Evolutionary conservation across 2,113 vertebrate species (phyloP), one percentile per base, ranked within the genome.

Genomic region (Oncorhynchus nerka): DNA sequence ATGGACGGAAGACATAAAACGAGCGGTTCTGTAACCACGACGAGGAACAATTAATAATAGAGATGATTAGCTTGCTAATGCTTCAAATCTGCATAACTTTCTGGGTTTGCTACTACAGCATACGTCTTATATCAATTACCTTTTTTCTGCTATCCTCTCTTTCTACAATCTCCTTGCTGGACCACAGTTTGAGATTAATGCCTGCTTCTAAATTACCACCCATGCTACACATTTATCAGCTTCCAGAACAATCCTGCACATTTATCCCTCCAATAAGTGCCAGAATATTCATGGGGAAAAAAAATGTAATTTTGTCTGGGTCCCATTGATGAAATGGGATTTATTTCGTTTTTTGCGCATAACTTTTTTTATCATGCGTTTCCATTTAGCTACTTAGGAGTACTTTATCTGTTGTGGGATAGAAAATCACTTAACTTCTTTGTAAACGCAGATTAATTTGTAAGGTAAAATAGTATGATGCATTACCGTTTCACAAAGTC

Each of bases 201-300:
- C 65, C 68, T 73, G 81, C 86, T 87, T 83, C 87, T 86, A 93
- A 92, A 93, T 93, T 89, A 90, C 89, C 88, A 81, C 86, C 87
- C 89, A 87, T 85, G 85, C 89, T 4, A 77, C 78, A 86, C 86
- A 92, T 93, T 92, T 89, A 92, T 92, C 92, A 92, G 87, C 86
- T 79, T 80, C 30, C 26, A 89, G 87, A 90, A 92, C 89, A 91
- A 92, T 92, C 89, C 87, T 78, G 82, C 87, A 91, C 86, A 89
- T 92, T 89, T 86, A 84, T 88, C 87, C 86, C 77, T 86, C 82
- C 81, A 78, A 85, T 92, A 91, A 92, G 90, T 91, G 88, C 81
- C 78, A 71, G 87, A 92, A 93, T 92, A 92, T 92, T 92, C 91
- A 92, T 92, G 89, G 92, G 88, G 91, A 90, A 90, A 45, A 73